Percentiles rank a stretch among this genome's conserved stretches.
phyloP scores from a whole-genome alignment of 2,113 vertebrate genomes.

The Cebus imitator region DNA sequence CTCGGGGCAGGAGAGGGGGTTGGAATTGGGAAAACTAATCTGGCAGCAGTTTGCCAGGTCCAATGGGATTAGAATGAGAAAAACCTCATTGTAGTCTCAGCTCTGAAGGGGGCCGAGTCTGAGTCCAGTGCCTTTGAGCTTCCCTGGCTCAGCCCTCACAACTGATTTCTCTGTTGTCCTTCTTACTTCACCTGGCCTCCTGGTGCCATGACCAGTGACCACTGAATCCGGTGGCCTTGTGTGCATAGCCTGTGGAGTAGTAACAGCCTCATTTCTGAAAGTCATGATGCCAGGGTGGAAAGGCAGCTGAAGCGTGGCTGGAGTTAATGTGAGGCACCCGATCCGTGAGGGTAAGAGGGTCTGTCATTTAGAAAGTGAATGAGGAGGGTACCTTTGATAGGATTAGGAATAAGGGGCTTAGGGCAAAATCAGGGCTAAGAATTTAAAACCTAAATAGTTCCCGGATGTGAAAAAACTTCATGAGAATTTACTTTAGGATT shows the following conservation, averaged over 20 bases:
- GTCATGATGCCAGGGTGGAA: neutral
- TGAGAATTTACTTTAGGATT: neutral
- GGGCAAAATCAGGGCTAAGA: neutral
- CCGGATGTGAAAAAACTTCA: neutral
- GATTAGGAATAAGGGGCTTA: neutral
- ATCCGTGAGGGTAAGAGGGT: neutral
- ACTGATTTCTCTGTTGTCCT: neutral
- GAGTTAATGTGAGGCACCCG: neutral
- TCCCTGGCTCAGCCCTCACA: neutral
- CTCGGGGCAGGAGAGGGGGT: neutral
- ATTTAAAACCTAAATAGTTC: neutral
- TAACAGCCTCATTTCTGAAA: neutral
- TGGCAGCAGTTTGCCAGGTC: neutral
- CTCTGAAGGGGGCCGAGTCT: neutral
- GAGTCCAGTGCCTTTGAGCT: neutral
- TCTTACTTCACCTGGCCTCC: neutral
- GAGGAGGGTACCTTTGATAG: neutral
- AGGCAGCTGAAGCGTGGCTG: neutral
- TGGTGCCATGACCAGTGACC: neutral
- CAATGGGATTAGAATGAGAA: neutral
- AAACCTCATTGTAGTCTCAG: neutral
- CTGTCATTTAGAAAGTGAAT: neutral
- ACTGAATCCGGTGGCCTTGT: neutral
- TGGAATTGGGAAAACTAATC: neutral
- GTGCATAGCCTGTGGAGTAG: neutral